A percentile compares a stretch with the other conserved stretches of the same genome.
Evolutionary conservation across 1,140 invertebrate genomes (phyloP).

Genomic region (Grapholita molesta): DNA sequence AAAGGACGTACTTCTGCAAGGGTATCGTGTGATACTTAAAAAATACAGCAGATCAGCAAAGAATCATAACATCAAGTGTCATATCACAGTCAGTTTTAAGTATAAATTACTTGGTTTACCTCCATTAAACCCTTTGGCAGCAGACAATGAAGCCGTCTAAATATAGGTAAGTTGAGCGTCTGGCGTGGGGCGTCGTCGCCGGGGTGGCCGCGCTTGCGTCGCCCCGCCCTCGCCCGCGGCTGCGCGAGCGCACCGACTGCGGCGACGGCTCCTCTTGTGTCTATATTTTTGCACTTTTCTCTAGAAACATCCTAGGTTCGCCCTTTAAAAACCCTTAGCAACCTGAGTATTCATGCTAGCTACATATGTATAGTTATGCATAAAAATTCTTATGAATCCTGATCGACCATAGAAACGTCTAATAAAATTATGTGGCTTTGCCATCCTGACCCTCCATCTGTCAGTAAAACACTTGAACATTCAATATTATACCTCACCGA

Average conservation of each 20-base stretch:
- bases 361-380: too few relatives aligned
- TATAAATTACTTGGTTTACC: constrained; percentile 7
- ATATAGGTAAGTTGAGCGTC: constrained; percentile 12
- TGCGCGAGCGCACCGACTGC: constrained; percentile 14
- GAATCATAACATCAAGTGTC: not conserved
- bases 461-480: too few relatives aligned
- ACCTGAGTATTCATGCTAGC: too few relatives aligned
- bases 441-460: too few relatives aligned
- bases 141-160: constrained; percentile 17
- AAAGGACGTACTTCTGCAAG: not conserved
- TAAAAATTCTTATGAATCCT: too few relatives aligned
- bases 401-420: too few relatives aligned
- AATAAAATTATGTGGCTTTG: too few relatives aligned
- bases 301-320: not conserved
- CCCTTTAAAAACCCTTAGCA: not conserved
- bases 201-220: constrained; percentile 53
- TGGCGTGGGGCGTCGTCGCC: constrained; percentile 45
- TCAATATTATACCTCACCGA: too few relatives aligned
- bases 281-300: not conserved
- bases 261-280: constrained; percentile 2
- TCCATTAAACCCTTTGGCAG: constrained; percentile 1
- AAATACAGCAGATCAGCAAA: not conserved
- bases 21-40: not conserved
- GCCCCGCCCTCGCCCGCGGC: constrained; percentile 45
- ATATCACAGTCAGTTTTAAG: constrained; percentile 3